A percentile compares a stretch with the other conserved stretches of the same genome.
phyloP scores from a whole-genome alignment of 1,140 invertebrate species.

The Eurosta solidaginis region DNA sequence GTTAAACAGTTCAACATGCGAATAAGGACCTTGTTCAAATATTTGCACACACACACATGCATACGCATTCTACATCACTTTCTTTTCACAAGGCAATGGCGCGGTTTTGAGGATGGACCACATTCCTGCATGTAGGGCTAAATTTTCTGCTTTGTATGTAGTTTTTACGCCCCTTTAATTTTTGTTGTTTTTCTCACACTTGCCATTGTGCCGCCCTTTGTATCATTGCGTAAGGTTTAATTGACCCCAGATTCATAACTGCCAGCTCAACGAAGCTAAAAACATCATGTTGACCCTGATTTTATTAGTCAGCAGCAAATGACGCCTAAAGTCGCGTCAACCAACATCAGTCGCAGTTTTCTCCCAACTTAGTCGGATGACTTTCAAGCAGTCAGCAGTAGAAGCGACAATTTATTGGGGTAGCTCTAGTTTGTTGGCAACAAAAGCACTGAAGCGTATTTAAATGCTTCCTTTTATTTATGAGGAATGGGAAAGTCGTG shows the following conservation, averaged over 20 bases:
- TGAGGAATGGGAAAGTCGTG: neutral
- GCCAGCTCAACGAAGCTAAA: conserved; percentile 42
- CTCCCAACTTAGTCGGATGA: neutral
- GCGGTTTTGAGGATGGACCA: neutral
- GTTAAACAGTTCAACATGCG: conserved; percentile 5
- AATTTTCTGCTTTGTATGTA: neutral
- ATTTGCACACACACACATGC: neutral
- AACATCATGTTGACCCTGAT: conserved; percentile 45
- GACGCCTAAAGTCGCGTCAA: conserved; percentile 6
- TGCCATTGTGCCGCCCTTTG: no score
- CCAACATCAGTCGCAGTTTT: conserved; percentile 6
- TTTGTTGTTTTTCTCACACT: neutral
- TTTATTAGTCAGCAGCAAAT: conserved; percentile 47
- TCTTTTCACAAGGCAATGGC: neutral
- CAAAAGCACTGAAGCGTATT: conserved; percentile 16
- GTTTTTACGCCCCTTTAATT: neutral
- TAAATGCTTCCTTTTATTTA: conserved; percentile 18
- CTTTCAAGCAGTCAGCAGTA: neutral
- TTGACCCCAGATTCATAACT: conserved; percentile 52
- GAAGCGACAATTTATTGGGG: neutral
- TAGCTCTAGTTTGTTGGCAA: neutral
- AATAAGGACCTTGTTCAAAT: neutral
- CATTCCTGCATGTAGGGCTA: no score
- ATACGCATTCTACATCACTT: neutral
- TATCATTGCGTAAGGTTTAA: conserved; percentile 46